Evolutionary conservation across 2,888 invertebrate species (phyloP).

Genomic region (Podabrus alpinus): DNA sequence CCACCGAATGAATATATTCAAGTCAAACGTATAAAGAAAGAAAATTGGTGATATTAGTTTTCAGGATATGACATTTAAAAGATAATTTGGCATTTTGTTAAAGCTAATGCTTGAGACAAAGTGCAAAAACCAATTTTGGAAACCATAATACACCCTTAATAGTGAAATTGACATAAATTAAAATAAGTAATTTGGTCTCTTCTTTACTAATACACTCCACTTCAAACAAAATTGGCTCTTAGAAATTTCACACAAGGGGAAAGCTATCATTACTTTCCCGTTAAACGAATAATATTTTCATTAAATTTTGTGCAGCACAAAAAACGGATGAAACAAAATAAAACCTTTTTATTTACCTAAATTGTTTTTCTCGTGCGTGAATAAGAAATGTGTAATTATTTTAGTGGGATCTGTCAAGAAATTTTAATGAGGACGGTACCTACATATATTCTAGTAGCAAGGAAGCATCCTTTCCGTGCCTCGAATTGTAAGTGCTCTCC

Average conservation of each 20-base stretch:
- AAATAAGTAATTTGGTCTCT: constrained; percentile 2
- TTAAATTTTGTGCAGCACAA: neutral
- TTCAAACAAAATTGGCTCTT: constrained; percentile 1
- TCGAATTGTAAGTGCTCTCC: neutral
- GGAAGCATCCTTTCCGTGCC: neutral
- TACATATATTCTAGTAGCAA: neutral
- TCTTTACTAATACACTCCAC: neutral
- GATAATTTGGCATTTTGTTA: neutral
- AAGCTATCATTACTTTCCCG: constrained; percentile 2
- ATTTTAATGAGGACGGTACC: neutral
- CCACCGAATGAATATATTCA: neutral
- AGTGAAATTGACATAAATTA: constrained; percentile 2
- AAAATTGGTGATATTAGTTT: neutral
- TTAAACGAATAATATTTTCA: constrained; percentile 2
- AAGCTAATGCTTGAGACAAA: neutral
- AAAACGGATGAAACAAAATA: neutral
- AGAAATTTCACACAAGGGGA: constrained; percentile 4
- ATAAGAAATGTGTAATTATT: neutral
- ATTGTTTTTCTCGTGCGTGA: neutral
- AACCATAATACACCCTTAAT: neutral
- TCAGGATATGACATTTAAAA: neutral
- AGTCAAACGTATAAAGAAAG: neutral
- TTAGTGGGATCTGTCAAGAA: neutral
- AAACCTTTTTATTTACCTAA: neutral
- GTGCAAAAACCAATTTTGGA: constrained; percentile 1